Conservation (phyloP, 2,113 vertebrate species). For the Myrmophylax atrothorax region DNA sequence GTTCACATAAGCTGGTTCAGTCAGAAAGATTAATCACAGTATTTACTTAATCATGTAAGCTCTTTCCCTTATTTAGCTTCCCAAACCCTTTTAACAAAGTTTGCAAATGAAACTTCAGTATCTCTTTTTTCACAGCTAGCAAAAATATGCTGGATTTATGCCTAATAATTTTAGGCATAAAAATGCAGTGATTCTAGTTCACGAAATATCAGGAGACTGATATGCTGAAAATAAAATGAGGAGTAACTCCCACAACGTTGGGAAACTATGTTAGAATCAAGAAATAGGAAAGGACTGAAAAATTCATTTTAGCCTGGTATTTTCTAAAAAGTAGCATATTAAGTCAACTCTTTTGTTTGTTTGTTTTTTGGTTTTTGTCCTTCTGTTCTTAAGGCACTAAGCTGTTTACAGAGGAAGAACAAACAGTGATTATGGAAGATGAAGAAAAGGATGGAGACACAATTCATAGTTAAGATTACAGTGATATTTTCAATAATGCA, state of each 20-base stretch:
- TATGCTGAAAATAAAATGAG: not conserved
- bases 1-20: not conserved
- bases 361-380: not conserved
- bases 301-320: not conserved
- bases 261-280: not conserved
- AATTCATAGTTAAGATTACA: conserved; percentile 60
- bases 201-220: not conserved
- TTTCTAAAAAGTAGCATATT: not conserved
- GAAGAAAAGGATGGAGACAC: conserved; percentile 84
- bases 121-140: not conserved
- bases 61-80: not conserved
- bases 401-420: conserved; percentile 77
- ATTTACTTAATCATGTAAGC: not conserved
- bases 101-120: not conserved
- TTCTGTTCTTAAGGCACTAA: conserved; percentile 77
- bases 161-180: not conserved
- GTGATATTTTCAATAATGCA: not conserved
- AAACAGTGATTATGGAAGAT: conserved; percentile 83
- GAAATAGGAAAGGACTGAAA: not conserved
- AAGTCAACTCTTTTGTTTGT: not conserved
- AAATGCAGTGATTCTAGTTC: not conserved
- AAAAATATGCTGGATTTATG: not conserved
- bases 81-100: not conserved
- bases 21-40: not conserved
- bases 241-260: not conserved